Evolutionary conservation across 2,888 invertebrate species (phyloP).

Genomic region (Lumbricus terrestris): DNA sequence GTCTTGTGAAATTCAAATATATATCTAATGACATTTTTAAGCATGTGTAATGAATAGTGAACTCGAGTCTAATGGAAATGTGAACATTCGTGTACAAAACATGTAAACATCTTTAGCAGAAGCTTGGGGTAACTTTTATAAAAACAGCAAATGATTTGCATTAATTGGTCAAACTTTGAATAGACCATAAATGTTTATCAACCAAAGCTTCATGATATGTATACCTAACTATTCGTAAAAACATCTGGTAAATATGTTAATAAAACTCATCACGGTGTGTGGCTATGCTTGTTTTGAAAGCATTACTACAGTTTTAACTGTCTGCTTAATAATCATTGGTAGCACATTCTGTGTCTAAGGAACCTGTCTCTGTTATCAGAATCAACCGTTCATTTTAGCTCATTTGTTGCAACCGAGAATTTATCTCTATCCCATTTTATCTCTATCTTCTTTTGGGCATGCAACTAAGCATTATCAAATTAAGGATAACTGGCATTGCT

Average conservation of each 20-base stretch:
- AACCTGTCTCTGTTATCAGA: background rate
- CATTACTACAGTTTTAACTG: background rate
- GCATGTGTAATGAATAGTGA: background rate
- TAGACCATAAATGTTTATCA: background rate
- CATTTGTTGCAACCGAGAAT: background rate
- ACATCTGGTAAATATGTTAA: background rate
- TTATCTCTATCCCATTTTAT: background rate
- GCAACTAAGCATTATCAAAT: too few relatives aligned
- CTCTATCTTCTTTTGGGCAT: too few relatives aligned
- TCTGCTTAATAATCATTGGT: background rate
- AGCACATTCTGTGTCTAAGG: background rate
- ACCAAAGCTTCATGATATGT: background rate
- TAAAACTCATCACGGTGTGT: background rate
- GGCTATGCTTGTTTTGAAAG: background rate
- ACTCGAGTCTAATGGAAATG: background rate
- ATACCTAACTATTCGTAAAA: background rate
- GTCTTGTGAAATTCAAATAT: background rate
- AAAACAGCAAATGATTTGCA: background rate
- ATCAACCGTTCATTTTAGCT: background rate
- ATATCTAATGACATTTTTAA: background rate
- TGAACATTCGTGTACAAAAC: background rate
- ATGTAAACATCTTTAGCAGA: background rate
- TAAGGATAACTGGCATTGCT: too few relatives aligned
- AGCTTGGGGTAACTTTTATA: background rate
- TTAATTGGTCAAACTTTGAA: background rate